Percentiles rank a stretch among this genome's conserved stretches.
These are phyloP conservation scores for Cydia strobilella DNA, from an alignment of 1,140 invertebrate genomes.

Conservation along the genomic window DNA sequence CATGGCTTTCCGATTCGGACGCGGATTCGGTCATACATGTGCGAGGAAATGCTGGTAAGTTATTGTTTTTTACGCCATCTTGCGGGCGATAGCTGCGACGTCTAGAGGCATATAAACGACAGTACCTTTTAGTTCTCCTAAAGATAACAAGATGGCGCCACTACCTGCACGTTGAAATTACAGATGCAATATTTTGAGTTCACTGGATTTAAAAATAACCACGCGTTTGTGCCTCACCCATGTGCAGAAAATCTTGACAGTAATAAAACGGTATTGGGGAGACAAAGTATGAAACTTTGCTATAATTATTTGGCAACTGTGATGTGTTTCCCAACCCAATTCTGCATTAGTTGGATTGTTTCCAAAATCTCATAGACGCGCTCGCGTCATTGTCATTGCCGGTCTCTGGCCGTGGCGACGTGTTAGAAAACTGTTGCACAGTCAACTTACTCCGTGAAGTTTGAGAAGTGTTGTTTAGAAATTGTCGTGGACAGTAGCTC, in stretches of 20 bases:
- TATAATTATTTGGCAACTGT: constrained; percentile 6
- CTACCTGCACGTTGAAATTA: background rate
- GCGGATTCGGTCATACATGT: constrained; percentile 78
- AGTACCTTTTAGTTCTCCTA: background rate
- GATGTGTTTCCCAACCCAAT: constrained; percentile 29
- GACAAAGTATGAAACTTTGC: constrained; percentile 2
- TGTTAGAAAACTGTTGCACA: constrained; percentile 28
- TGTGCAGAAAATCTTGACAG: constrained; percentile 4
- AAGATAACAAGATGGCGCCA: background rate
- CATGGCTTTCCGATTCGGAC: constrained; percentile 78
- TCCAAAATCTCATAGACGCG: constrained; percentile 54
- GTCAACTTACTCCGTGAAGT: constrained; percentile 12
- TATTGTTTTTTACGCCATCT: constrained; percentile 53
- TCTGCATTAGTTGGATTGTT: constrained; percentile 46
- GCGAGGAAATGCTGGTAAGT: constrained; percentile 59
- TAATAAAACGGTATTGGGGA: constrained; percentile 8
- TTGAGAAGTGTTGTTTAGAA: constrained; percentile 33
- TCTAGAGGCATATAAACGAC: background rate
- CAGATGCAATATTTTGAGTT: constrained; percentile 9
- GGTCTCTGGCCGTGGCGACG: constrained; percentile 47
- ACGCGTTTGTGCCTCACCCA: constrained; percentile 36
- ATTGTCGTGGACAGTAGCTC: background rate
- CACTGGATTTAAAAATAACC: background rate
- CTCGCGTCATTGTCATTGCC: constrained; percentile 71
- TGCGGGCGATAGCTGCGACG: constrained; percentile 38